Evolutionary conservation across 2,797 vertebrate species (phyloP), one percentile per base, ranked within the genome.

Genomic region (Labeo calbasu): DNA sequence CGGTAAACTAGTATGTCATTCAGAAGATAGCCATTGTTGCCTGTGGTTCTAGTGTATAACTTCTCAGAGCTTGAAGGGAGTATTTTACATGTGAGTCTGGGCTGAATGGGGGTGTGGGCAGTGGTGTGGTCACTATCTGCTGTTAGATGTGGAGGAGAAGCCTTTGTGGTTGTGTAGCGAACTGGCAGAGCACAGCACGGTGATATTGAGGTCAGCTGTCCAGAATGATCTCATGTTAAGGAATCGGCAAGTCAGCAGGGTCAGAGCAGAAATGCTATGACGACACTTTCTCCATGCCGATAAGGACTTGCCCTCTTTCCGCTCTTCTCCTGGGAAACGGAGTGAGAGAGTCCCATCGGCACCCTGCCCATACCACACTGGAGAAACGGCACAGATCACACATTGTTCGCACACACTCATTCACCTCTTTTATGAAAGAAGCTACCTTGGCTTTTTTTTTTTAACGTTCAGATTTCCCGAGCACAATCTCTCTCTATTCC

Each of bases 181-280:
- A 59, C 91, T 88, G 88, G 90, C 89, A 86, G 90, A 89, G 90
- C 88, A 23, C 81, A 82, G 87, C 87, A 28, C 86, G 81, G 89
- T 90, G 89, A 94, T 94, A 96, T 96, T 89, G 91, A 95, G 95
- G 94, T 96, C 94, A 95, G 94, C 94, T 94, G 94, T 95, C 95
- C 92, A 91, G 93, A 93, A 92, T 94, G 94, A 96, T 95, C 93
- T 95, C 92, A 93, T 92, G 93, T 95, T 91, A 92, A 93, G 92
- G 92, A 95, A 93, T 93, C 89, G 87, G 89, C 92, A 81, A 94
- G 93, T 96, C 95, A 95, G 94, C 94, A 94, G 93, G 92, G 93
- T 93, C 92, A 92, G 88, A 88, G 90, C 87, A 94, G 92, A 94
- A 94, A 92, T 90, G 91, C 92, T 86, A 91, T 94, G 94, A 94